Evolutionary conservation across 2,113 vertebrate species (phyloP).

Genomic region (Ctenodactylus gundi): DNA sequence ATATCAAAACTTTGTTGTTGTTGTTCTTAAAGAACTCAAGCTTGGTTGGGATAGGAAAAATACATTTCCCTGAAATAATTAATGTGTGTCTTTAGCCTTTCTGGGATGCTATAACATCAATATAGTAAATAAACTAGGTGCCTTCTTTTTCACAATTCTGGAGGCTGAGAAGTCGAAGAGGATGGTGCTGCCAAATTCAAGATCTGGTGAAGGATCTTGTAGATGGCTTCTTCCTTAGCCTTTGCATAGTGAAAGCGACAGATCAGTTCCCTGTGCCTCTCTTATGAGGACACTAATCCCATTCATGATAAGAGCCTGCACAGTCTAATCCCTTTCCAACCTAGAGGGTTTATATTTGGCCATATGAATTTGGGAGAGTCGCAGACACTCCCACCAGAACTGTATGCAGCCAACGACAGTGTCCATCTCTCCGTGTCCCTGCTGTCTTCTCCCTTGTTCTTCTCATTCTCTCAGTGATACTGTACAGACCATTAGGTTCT

Average conservation of each 20-base stretch:
- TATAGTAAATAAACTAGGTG: background rate
- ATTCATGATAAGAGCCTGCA: background rate
- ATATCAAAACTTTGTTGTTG: background rate
- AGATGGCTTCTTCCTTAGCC: background rate
- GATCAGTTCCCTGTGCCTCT: background rate
- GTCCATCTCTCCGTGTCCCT: background rate
- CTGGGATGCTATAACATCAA: background rate
- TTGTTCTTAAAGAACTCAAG: slow-evolving; percentile 12
- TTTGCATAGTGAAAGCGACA: background rate
- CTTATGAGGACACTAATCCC: background rate
- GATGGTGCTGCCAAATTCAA: background rate
- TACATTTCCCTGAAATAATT: background rate
- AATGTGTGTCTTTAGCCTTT: background rate
- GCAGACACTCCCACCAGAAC: background rate
- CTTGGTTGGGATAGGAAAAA: background rate
- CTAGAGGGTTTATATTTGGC: background rate
- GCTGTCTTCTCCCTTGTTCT: background rate
- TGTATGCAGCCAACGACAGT: background rate
- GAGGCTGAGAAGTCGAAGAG: background rate
- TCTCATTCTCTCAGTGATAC: background rate
- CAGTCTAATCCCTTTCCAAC: background rate
- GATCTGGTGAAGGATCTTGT: background rate
- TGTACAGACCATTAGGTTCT: background rate
- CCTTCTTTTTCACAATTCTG: background rate
- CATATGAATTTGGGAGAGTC: background rate